Evolutionary conservation across 2,888 invertebrate genomes (phyloP), one percentile per base, ranked within the genome.

Genomic region (Epinotia brunnichana): DNA sequence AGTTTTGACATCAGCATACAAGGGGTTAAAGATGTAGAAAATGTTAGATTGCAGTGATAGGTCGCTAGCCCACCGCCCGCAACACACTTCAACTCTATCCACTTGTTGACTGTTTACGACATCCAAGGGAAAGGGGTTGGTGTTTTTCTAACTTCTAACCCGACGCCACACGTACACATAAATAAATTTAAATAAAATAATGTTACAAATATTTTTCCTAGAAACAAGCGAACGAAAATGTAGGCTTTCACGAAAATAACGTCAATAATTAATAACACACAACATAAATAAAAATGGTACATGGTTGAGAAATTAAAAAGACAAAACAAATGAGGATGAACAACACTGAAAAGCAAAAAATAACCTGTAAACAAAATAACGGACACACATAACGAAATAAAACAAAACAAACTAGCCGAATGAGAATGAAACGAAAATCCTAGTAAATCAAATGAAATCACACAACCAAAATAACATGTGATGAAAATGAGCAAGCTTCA

Each of bases 401-500:
- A 66, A 70, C 5, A 3, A 53, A 62, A 69, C 17, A 67, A 53
- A 53, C 10, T 11, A 17, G 11, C 19, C 53, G 3, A 57, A 57
- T 60, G 39, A 17, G 10, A n/a, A 54, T n/a, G 24, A 64, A 71
- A 53, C 10, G 10, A 57, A 61, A 70, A 39, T 51, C 64, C 39
- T 24, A 41, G 4, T 24, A 54, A 56, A 56, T 54, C 56, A 61
- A 72, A 72, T 67, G 17, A 60, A 60, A 21, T 15, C 48, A 48
- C 29, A 59, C 13, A 24, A 11, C 41, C 15, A 67, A 21, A 17
- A 44, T 21, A 56, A 51, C 29, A 41, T 19, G 35, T n/a, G 13
- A 70, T 35, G 59, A 74, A 9, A 35, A 7, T 35, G 35, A 35
- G 0, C 35, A 35, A 68, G 76, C 70, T 64, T 53, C 70, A 64